Evolutionary conservation across 2,888 invertebrate genomes (phyloP).

Genomic region (Callimorpha dominula): DNA sequence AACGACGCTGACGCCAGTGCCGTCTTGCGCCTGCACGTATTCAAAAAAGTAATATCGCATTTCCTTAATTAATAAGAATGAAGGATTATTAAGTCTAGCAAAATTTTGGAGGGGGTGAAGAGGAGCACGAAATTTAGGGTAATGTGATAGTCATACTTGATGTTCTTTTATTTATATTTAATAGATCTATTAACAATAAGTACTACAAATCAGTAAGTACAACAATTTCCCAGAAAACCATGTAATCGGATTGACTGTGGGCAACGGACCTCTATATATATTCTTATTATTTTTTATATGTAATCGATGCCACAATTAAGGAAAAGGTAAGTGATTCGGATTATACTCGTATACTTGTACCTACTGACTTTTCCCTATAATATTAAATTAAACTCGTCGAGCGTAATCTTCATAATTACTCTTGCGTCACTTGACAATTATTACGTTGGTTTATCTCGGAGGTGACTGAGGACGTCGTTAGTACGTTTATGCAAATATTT

Average conservation of each 20-base stretch:
- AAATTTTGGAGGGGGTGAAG: too few species aligned
- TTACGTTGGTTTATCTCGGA: constrained; percentile 14
- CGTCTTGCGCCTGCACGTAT: too few species aligned
- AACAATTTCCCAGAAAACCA: too few species aligned
- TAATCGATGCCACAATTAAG: background rate
- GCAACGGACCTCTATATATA: too few species aligned
- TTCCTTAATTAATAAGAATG: too few species aligned
- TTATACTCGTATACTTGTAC: background rate
- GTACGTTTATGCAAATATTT: constrained; percentile 41
- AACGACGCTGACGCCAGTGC: too few species aligned
- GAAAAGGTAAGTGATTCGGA: background rate
- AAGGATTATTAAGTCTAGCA: too few species aligned
- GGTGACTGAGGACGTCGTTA: constrained; percentile 43
- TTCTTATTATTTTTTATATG: background rate
- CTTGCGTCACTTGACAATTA: constrained; percentile 12
- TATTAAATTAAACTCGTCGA: constrained; percentile 1
- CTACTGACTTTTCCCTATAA: background rate
- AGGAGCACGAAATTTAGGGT: background rate
- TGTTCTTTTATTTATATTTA: too few species aligned
- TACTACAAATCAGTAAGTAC: too few species aligned
- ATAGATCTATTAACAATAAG: too few species aligned
- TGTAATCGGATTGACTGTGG: too few species aligned
- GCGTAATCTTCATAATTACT: constrained; percentile 6
- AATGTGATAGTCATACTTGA: background rate
- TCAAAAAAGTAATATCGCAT: too few species aligned